Base-by-base conservation (phyloP, 2,113 vertebrate species). In the Xiphophorus hellerii region DNA sequence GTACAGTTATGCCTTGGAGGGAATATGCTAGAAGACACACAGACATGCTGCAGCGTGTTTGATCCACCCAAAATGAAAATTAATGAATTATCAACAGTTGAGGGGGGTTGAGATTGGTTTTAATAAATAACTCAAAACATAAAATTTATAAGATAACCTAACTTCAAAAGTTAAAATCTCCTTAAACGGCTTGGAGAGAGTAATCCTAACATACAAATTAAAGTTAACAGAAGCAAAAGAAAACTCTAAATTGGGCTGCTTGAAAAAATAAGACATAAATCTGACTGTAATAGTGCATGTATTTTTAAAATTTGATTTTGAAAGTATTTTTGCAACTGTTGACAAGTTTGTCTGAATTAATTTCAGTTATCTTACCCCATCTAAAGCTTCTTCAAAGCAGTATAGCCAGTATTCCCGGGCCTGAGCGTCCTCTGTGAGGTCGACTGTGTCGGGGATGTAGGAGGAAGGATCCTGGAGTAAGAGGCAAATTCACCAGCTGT, bases 351-450 rank as follows among this genome's bases (percentile, higher is more conserved):
- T 20, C 44, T 44, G 29, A 17, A 35, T 30, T 54, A 14, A 65
- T 20, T 42, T 30, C 4, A 62, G 5, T 15, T 20, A 5, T 28
- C 88, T 94, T 85, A 99, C 98, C 95, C 97, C 98, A 0, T 98
- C 97, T 65, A 99, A 92, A 1, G 98, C 96, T 62, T 99, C 98
- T 86, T 99, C 97, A 0, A 99, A 99, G 93, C 98, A 99, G 72
- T 88, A 96, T 62, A 99, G 97, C 98, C 98, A 99, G 90, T 99
- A 99, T 74, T 99, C 95, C 7, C 98, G 95, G 70, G 98, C 97
- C 82, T 93, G 91, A 5, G 96, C 96, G 1, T 99, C 98, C 10
- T 97, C 96, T 0, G 96, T 97, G 77, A 99, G 96, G 91, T 99
- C 97, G 58, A 99, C 94, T 0, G 98, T 98, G 92, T 99, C 98